Evolutionary conservation across 1,140 invertebrate species (phyloP), one percentile per base, ranked within the genome.

Genomic region (Brachionus calyciflorus): DNA sequence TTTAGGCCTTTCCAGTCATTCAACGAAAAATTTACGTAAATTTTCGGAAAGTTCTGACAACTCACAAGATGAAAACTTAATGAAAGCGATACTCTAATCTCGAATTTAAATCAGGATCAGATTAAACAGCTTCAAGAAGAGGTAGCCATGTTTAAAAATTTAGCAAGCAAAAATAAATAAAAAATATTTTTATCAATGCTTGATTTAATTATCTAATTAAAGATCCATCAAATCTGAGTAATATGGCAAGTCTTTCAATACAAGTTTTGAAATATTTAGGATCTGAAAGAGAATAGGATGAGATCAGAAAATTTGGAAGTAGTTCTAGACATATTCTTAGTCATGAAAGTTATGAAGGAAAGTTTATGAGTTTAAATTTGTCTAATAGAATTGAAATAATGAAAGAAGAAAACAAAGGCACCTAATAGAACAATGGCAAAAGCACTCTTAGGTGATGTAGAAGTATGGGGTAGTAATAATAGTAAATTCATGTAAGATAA

Each of bases 221-320:
- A 57, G 53, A 57, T 28, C 53, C 24, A 57, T 28, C 28, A 28
- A 28, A 28, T 21, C 30, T 57, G 14, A 57, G 14, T 14, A 57
- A 57, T 57, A 10, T 57, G 21, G 28, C 28, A 28, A 30, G n/a
- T 7, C 28, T 57, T 14, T 28, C 24, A 28, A 57, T 57, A 28
- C 53, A 57, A 30, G 53, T 57, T 28, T 28, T 57, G 6, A 57
- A 57, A 57, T 57, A 57, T 57, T n/a, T 57, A 10, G 53, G 53
- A 21, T 28, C 53, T 28, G 53, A 57, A 30, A 30, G n/a, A 28
- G 53, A 57, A 14, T 12, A 28, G 5, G 28, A 57, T 28, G 53
- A 57, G 53, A 28, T 57, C 5, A 57, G 53, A 57, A 57, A 57
- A 28, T 57, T 57, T 33, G 53, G 26, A 30, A 28, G 30, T n/a